phyloP scores from a whole-genome alignment of 2,113 vertebrate genomes.

The Entelurus aequoreus region DNA sequence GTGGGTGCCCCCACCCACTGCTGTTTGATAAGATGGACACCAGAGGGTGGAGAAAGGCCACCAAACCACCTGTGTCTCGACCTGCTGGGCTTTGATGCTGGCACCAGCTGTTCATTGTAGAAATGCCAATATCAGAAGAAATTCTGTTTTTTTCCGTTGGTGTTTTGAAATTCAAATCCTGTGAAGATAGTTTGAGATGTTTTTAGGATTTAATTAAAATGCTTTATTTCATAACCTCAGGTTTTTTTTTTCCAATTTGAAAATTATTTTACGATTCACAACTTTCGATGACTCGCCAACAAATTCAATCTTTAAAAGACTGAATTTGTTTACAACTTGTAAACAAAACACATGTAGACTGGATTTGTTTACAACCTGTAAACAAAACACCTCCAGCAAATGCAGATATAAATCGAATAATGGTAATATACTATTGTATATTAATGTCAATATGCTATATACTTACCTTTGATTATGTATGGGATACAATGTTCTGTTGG shows the following conservation, averaged over 20 bases:
- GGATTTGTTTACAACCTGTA: background rate
- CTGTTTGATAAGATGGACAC: constrained; percentile 55
- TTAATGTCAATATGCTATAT: too few relatives aligned
- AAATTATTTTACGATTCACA: too few relatives aligned
- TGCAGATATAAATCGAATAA: background rate
- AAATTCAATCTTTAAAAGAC: constrained; percentile 18
- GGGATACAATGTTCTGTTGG: too few relatives aligned
- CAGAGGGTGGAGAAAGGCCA: constrained; percentile 31
- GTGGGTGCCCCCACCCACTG: constrained; percentile 48
- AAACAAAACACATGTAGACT: too few relatives aligned
- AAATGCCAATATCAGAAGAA: constrained; percentile 87
- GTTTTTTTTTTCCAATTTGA: constrained; percentile 21
- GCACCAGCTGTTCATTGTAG: constrained; percentile 95
- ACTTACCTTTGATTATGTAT: too few relatives aligned
- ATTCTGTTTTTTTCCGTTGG: constrained; percentile 56
- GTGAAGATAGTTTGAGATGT: constrained; percentile 61
- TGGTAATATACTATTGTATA: too few relatives aligned
- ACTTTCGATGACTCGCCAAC: too few relatives aligned
- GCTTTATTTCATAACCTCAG: constrained; percentile 56
- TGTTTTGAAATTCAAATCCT: constrained; percentile 61
- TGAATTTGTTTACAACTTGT: too few relatives aligned
- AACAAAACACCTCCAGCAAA: background rate
- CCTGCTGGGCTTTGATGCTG: constrained; percentile 71
- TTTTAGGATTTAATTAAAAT: constrained; percentile 70
- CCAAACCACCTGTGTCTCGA: constrained; percentile 25